Evolutionary conservation across 2,113 vertebrate genomes (phyloP).

Genomic region (Picathartes gymnocephalus): DNA sequence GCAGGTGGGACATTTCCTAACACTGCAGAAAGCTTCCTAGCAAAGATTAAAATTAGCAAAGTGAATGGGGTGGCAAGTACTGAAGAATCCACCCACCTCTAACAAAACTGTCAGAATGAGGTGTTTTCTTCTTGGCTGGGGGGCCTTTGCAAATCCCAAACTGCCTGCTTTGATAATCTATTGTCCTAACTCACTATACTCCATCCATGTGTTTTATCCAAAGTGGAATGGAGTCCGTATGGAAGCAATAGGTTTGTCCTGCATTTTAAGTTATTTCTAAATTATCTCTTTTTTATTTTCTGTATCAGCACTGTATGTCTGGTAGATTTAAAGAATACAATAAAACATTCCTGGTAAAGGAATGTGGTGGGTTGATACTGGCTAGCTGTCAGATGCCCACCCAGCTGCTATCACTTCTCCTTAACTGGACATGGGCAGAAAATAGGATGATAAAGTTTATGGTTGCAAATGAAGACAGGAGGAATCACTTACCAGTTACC

Average conservation of each 20-base stretch:
- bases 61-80: neutral
- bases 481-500: neutral
- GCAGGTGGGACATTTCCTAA: neutral
- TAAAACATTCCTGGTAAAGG: neutral
- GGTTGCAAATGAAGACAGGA: neutral
- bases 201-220: neutral
- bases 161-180: neutral
- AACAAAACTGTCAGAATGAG: neutral
- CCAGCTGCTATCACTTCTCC: neutral
- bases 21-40: neutral
- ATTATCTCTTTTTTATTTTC: too few relatives aligned
- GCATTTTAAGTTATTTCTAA: neutral
- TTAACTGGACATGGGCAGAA: neutral
- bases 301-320: neutral
- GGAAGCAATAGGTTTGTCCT: neutral
- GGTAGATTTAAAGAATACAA: neutral
- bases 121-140: neutral
- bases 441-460: neutral
- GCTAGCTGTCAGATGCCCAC: neutral
- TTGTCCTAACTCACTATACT: neutral
- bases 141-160: neutral
- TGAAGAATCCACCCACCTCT: neutral
- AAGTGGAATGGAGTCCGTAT: neutral
- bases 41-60: neutral
- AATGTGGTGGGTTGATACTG: neutral